A percentile compares a stretch with the other conserved stretches of the same genome.
Evolutionary conservation across 2,113 vertebrate species (phyloP).

Genomic region (Notothenia rossii): DNA sequence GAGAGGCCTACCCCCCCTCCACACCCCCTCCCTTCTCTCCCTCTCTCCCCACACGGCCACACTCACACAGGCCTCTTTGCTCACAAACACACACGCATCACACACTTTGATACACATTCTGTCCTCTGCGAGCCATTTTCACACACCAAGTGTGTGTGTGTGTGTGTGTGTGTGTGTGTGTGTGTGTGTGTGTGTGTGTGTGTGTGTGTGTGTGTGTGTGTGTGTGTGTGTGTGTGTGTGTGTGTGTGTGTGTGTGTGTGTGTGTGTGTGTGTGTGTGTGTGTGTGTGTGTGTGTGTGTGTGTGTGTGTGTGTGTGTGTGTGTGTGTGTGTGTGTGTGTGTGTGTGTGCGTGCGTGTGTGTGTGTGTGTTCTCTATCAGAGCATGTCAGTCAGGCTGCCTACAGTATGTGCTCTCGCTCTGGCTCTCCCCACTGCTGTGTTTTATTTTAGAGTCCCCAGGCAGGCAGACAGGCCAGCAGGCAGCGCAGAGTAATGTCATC

Average conservation of each 20-base stretch:
- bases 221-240: slow-evolving; percentile 30
- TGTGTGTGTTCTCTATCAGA: slow-evolving; percentile 59
- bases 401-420: slow-evolving; percentile 67
- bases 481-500: slow-evolving; percentile 78
- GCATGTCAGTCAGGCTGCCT: slow-evolving; percentile 74
- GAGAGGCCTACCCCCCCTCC: slow-evolving; percentile 56
- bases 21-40: slow-evolving; percentile 1
- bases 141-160: too few species aligned
- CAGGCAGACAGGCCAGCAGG: slow-evolving; percentile 77
- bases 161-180: too few species aligned
- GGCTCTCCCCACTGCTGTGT: slow-evolving; percentile 69
- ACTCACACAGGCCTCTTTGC: slow-evolving; percentile 23
- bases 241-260: slow-evolving; percentile 18
- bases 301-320: not conserved
- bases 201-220: slow-evolving; percentile 36
- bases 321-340: slow-evolving; percentile 39
- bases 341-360: slow-evolving; percentile 14
- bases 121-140: slow-evolving; percentile 57
- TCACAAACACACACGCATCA: slow-evolving; percentile 43
- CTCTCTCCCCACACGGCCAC: slow-evolving; percentile 16
- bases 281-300: too few species aligned
- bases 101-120: slow-evolving; percentile 63
- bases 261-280: slow-evolving; percentile 32
- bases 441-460: slow-evolving; percentile 81
- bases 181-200: slow-evolving; percentile 11